These are phyloP conservation scores for Myotis yumanensis DNA, from an alignment of 2,113 vertebrate genomes.

Conservation along the genomic window DNA sequence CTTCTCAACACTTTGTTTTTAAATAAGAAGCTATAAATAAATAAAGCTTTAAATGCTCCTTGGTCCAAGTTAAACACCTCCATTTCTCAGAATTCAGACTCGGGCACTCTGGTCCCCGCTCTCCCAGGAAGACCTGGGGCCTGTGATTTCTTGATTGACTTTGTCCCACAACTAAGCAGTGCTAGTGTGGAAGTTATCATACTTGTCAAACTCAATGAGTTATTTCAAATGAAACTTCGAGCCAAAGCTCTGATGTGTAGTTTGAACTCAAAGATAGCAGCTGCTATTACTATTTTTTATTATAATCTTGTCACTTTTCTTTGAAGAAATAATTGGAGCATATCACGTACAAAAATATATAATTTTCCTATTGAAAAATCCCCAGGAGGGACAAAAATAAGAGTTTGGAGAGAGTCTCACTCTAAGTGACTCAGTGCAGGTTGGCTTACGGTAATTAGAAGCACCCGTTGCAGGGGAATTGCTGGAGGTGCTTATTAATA, in stretches of 20 bases:
- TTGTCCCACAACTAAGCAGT: no score
- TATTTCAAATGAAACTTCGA: background rate
- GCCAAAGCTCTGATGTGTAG: background rate
- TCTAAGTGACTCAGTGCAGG: background rate
- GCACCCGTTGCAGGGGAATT: background rate
- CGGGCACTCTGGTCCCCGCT: no score
- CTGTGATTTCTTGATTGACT: no score
- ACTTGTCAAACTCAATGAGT: background rate
- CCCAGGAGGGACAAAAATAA: background rate
- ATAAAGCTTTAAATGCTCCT: slow-evolving; percentile 86
- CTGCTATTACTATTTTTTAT: background rate
- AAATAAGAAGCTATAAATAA: slow-evolving; percentile 86
- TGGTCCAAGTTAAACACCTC: slow-evolving; percentile 80
- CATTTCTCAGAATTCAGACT: slow-evolving; percentile 67
- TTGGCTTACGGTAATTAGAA: background rate
- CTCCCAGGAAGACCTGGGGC: no score
- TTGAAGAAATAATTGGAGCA: background rate
- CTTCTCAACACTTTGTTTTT: slow-evolving; percentile 72
- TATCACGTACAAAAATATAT: background rate
- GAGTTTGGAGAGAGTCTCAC: background rate
- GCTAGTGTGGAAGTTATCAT: no score
- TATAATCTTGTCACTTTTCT: background rate
- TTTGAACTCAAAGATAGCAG: background rate
- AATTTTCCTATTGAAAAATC: background rate
- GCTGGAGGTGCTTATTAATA: background rate